phyloP scores from a whole-genome alignment of 35 echinoderm and acorn worm species.

The Ophioderma brevispina region DNA sequence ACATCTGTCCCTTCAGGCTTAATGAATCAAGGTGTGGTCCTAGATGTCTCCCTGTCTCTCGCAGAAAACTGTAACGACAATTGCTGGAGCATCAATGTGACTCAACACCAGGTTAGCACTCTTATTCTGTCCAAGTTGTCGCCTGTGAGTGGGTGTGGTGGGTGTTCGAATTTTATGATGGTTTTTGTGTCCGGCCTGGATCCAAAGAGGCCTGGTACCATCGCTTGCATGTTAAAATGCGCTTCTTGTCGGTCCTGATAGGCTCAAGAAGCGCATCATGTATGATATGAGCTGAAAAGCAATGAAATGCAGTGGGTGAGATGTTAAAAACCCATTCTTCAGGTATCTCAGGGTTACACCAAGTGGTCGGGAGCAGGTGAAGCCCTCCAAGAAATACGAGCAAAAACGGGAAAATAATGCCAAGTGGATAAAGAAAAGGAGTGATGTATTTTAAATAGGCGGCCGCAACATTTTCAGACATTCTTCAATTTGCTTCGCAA shows the following conservation, averaged over 20 bases:
- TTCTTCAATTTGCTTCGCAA: no score
- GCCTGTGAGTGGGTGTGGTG: constrained; percentile 12
- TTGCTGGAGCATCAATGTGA: constrained; percentile 61
- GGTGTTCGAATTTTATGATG: constrained; percentile 73
- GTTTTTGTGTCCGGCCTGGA: constrained; percentile 70
- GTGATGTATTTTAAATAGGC: no score
- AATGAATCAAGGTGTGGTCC: constrained; percentile 70
- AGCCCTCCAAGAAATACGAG: no score
- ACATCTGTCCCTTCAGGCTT: constrained; percentile 75
- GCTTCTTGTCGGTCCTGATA: constrained; percentile 55
- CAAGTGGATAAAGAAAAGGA: no score
- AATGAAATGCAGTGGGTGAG: no score
- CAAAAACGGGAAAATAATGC: no score
- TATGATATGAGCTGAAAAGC: constrained; percentile 58
- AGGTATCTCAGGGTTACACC: no score
- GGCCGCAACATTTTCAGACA: no score
- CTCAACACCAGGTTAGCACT: constrained; percentile 81
- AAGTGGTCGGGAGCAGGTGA: no score
- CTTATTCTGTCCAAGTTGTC: constrained; percentile 60
- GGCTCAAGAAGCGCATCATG: constrained; percentile 55
- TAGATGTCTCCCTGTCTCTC: constrained; percentile 73
- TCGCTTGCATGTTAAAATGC: constrained; percentile 36
- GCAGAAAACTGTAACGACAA: constrained; percentile 44
- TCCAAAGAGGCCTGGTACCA: constrained; percentile 90
- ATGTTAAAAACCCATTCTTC: no score